Evolutionary conservation across 2,888 invertebrate species (phyloP), one percentile per base, ranked within the genome.

Genomic region (Caenorhabditis sp.): DNA sequence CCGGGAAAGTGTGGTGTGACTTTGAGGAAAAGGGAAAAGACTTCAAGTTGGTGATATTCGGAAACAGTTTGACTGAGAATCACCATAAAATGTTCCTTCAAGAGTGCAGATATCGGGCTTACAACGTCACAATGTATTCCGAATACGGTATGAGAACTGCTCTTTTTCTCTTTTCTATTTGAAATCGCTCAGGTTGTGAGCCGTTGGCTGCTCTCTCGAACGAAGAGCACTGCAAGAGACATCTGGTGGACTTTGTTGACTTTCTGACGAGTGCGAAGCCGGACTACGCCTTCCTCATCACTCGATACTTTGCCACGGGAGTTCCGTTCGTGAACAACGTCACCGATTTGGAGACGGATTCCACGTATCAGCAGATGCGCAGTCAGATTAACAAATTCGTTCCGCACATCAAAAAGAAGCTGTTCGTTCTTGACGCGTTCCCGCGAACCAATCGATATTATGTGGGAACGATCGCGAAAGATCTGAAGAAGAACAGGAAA

Each of bases 51-150:
- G 65, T 55, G 3, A 50, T 80, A 9, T 53, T 80, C 9, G 80
- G 80, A 13, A 80, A 80, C 53, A 79, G 79, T 56, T 73, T 59
- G 20, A 41, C 59, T 6, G 17, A 41, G 17, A 77, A 77, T 32
- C 55, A 72, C 52, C 66, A 46, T 5, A 13, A 48, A 15, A 24
- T 77, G 45, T 27, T 72, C 15, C 56, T 71, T 20, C 66, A 79
- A 50, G 65, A 63, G 41, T 73, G 73, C 46, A 26, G 48, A 30
- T 20, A 43, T 17, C 46, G 39, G 24, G 65, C 73, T 4, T 48
- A 65, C 15, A 45, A 56, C n/a, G 48, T 73, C 1, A 58, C 58
- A 15, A 41, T 66, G 56, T 46, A 66, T 35, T 63, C 63, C 0
- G 63, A 53, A 45, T 52, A 45, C 13, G 63, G 63, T 63, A 61